Evolutionary conservation across 1,140 invertebrate species (phyloP), one percentile per base, ranked within the genome.

Genomic region (Drosophila nannoptera): DNA sequence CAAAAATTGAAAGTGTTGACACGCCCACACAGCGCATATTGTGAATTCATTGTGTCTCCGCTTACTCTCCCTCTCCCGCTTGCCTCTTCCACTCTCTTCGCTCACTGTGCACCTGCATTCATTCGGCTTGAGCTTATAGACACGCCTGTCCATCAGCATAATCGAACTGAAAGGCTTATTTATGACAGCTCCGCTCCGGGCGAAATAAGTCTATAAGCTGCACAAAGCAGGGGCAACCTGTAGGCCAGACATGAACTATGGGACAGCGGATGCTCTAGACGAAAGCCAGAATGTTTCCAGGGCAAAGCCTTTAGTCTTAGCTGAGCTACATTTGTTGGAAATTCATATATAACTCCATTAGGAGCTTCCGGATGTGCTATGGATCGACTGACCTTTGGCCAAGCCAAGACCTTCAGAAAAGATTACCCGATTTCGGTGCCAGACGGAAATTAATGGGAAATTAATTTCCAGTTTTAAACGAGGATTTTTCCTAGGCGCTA

Each of bases 1-100:
- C 63, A 55, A 82, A 84, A 84, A 84, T 77, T 80, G 76, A 84
- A 83, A 83, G 80, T 83, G 80, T 70, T 80, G 80, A 83, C 73
- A 83, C 80, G 80, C 80, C 80, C 80, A 83, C 80, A 83, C 78
- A 64, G 42, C 62, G 22, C 36, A 43, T 59, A 59, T 36, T 73
- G 54, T 61, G 61, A 71, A 55, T 46, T 80, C 61, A 49, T 36
- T 22, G 50, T 45, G 70, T 29, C 33, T 32, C 53, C 40, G 7
- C 40, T 14, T 7, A 3, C 12, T 7, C 40, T 14, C 12, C 9
- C 40, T 16, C 40, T 43, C 40, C 9, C 40, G 12, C 40, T 43
- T n/a, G n/a, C 40, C 40, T 42, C 40, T 42, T 12, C 12, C 40
- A 12, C 38, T 40, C 38, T n/a, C n/a, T 8, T 38, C 7, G 4